Base-by-base conservation (phyloP, 2,888 invertebrate species). In the Chalcis sispes region DNA sequence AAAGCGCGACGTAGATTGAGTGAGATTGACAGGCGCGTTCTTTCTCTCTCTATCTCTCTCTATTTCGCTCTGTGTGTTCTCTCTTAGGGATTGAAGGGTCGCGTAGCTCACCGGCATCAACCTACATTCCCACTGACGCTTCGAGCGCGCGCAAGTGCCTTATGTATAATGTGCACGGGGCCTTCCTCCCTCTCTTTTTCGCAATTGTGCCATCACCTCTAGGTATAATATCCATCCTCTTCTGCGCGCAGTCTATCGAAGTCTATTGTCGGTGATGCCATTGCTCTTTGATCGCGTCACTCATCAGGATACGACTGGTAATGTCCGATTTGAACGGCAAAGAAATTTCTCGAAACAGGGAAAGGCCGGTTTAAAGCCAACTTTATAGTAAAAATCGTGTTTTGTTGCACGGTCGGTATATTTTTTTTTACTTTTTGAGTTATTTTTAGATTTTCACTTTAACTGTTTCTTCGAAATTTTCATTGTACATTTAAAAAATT, bases 11-110 rank as follows among this genome's bases (percentile, higher is more conserved):
- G 59, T 46, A 71, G 78, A 79, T 71, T 80, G 79, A 82, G 81
- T 79, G 81, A 83, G 83, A 83, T 83, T 83, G 84, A 85, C 83
- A 82, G 82, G 67, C 79, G 78, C 48, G 8, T 36, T 69, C 59
- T 32, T 72, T 77, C 75, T 62, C 78, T 59, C 50, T 52, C 67
- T 56, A 4, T 67, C 54, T 54, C 54, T 74, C 58, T 50, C 76
- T 77, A 73, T 70, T 77, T 74, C 77, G 76, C 79, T 65, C 42
- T 54, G 2, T 20, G 27, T 18, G 18, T 62, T 27, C 32, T 15
- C 46, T 46, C 46, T 2, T 10, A 10, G 36, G 54, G 15, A n/a
- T n/a, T n/a, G n/a, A n/a, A n/a, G n/a, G n/a, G n/a, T n/a, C n/a
- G n/a, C 54, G 10, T 23, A 10, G 56, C 29, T 29, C 27, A 7